Percentiles rank a stretch among this genome's conserved stretches.
phyloP scores from a whole-genome alignment of 2,888 invertebrate genomes.

The Xestia ashworthii region DNA sequence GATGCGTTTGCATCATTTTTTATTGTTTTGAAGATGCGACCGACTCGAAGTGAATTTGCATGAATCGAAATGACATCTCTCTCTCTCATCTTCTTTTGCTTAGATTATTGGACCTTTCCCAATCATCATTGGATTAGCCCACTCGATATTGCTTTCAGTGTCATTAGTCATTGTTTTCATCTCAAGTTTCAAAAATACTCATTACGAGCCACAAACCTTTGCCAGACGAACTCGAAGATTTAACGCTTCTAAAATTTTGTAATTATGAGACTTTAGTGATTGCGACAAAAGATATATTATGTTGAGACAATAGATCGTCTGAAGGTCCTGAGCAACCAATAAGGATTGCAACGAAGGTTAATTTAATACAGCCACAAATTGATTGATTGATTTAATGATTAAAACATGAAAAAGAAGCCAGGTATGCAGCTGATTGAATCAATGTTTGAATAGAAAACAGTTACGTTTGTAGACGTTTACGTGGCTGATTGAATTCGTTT shows the following conservation, averaged over 20 bases:
- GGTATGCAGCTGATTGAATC: slow-evolving; percentile 40
- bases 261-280: slow-evolving; percentile 37
- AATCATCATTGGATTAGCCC: slow-evolving; percentile 17
- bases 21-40: slow-evolving; percentile 32
- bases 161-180: slow-evolving; percentile 15
- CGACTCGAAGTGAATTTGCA: slow-evolving; percentile 1
- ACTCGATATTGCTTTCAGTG: slow-evolving; percentile 5
- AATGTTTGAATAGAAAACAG: slow-evolving; percentile 24
- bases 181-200: slow-evolving; percentile 5
- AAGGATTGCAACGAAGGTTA: slow-evolving; percentile 63
- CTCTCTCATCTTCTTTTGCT: not conserved
- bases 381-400: slow-evolving; percentile 59
- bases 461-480: slow-evolving; percentile 32
- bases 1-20: slow-evolving; percentile 45
- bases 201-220: not conserved
- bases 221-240: not conserved
- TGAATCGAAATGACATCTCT: not conserved
- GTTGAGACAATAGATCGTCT: slow-evolving; percentile 50
- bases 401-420: slow-evolving; percentile 46
- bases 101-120: slow-evolving; percentile 22
- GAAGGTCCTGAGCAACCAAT: slow-evolving; percentile 59
- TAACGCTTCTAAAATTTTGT: slow-evolving; percentile 11
- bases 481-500: slow-evolving; percentile 22
- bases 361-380: slow-evolving; percentile 58
- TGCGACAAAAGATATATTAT: slow-evolving; percentile 48